Percentiles rank a stretch among this genome's conserved stretches.
Evolutionary conservation across 2,113 vertebrate genomes (phyloP).

Genomic region (Gyps fulvus): DNA sequence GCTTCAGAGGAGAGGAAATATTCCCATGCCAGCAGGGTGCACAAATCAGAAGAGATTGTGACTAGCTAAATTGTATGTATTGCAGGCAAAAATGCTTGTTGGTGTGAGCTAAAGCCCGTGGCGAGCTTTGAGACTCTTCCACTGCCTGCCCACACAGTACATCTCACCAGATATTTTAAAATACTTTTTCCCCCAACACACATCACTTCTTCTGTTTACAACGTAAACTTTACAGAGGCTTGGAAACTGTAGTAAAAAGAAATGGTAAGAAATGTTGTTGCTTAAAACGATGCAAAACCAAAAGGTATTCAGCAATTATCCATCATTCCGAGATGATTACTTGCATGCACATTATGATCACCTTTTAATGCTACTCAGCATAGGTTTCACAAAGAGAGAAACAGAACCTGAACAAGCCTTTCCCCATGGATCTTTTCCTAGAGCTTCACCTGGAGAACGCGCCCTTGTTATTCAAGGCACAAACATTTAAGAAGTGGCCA

Average conservation of each 20-base stretch:
- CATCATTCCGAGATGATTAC: not conserved
- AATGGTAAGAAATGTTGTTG: accelerated
- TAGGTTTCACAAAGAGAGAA: not conserved
- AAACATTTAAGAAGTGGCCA: not conserved
- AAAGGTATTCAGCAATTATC: not conserved
- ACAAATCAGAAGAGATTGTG: not conserved
- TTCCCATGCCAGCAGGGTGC: not conserved
- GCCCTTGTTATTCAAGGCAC: not conserved
- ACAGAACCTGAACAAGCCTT: not conserved
- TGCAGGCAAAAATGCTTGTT: not conserved
- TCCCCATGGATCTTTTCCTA: not conserved
- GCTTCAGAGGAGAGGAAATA: not conserved
- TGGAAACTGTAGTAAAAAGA: not conserved
- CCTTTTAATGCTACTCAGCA: not conserved
- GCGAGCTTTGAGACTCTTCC: not conserved
- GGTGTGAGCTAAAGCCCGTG: not conserved
- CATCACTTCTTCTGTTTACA: not conserved
- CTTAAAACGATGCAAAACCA: not conserved
- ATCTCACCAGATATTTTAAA: not conserved
- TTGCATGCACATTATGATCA: accelerated
- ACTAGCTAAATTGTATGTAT: accelerated
- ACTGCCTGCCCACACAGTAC: accelerated
- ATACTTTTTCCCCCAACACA: not conserved
- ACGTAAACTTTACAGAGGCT: not conserved
- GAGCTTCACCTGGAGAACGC: not conserved